Conservation (phyloP, 2,888 invertebrate species). For the Priocnemis perturbator region DNA sequence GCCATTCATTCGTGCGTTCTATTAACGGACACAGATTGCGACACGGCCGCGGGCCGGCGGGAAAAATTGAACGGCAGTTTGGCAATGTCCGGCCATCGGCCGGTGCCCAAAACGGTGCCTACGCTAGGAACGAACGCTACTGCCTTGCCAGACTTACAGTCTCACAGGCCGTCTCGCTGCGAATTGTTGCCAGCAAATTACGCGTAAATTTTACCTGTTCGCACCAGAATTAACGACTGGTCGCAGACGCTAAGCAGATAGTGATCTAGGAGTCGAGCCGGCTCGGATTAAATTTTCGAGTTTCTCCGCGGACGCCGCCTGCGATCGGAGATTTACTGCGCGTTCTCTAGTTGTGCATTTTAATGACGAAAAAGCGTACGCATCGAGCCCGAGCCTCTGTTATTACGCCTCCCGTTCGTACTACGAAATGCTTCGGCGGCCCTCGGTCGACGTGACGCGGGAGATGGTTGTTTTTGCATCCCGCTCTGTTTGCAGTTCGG, state of each 20-base stretch:
- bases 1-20: slow-evolving; percentile 33
- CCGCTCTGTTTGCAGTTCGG: too few species aligned
- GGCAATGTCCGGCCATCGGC: slow-evolving; percentile 41
- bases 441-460: not conserved
- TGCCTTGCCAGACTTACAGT: slow-evolving; percentile 16
- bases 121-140: slow-evolving; percentile 17
- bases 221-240: slow-evolving; percentile 48
- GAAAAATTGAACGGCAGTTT: slow-evolving; percentile 17
- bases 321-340: slow-evolving; percentile 24
- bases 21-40: slow-evolving; percentile 34
- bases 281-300: slow-evolving; percentile 1
- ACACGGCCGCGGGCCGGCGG: not conserved
- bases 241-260: slow-evolving; percentile 14
- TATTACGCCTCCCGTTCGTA: not conserved
- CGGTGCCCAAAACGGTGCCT: slow-evolving; percentile 39
- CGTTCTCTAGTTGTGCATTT: slow-evolving; percentile 11
- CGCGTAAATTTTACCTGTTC: slow-evolving; percentile 59
- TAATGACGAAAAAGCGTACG: slow-evolving; percentile 1
- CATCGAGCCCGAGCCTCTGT: not conserved
- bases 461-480: too few species aligned
- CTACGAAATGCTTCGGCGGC: not conserved
- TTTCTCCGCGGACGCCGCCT: not conserved
- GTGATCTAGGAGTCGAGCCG: slow-evolving; percentile 1
- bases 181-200: slow-evolving; percentile 53
- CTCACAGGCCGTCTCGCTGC: slow-evolving; percentile 28